Evolutionary conservation across 2,888 invertebrate species (phyloP).

Genomic region (Cacoxenus indagator): DNA sequence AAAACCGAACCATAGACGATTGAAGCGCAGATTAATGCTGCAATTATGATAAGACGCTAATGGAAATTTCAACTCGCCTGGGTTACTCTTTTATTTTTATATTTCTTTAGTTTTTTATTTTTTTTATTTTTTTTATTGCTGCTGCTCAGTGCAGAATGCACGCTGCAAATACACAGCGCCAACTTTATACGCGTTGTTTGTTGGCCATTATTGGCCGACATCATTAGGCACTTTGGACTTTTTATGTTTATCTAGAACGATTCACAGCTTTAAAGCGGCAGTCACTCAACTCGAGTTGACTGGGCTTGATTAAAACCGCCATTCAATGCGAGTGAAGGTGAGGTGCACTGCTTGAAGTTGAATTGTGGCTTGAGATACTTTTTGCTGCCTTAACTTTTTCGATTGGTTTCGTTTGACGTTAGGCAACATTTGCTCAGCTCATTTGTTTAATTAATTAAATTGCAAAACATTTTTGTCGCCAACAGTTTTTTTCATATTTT

Average conservation of each 20-base stretch:
- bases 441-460: slow-evolving; percentile 56
- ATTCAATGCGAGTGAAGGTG: not conserved
- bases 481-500: slow-evolving; percentile 29
- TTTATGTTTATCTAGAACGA: slow-evolving; percentile 22
- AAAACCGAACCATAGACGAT: slow-evolving; percentile 24
- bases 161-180: not conserved
- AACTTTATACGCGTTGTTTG: not conserved
- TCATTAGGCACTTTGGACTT: slow-evolving; percentile 29
- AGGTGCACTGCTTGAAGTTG: not conserved
- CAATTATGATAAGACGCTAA: slow-evolving; percentile 62
- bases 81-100: not conserved
- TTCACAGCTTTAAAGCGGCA: slow-evolving; percentile 8
- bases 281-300: slow-evolving; percentile 5
- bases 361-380: not conserved
- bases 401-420: not conserved
- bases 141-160: not conserved
- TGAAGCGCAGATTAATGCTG: slow-evolving; percentile 57
- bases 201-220: slow-evolving; percentile 27
- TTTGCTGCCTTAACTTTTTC: not conserved
- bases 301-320: slow-evolving; percentile 6
- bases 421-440: slow-evolving; percentile 42
- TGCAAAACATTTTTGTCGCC: slow-evolving; percentile 44
- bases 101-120: not conserved
- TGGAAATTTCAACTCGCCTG: slow-evolving; percentile 59
- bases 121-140: slow-evolving; percentile 9